These are phyloP conservation scores for Ondatra zibethicus DNA, from an alignment of 2,113 vertebrate genomes.

Conservation along the genomic window DNA sequence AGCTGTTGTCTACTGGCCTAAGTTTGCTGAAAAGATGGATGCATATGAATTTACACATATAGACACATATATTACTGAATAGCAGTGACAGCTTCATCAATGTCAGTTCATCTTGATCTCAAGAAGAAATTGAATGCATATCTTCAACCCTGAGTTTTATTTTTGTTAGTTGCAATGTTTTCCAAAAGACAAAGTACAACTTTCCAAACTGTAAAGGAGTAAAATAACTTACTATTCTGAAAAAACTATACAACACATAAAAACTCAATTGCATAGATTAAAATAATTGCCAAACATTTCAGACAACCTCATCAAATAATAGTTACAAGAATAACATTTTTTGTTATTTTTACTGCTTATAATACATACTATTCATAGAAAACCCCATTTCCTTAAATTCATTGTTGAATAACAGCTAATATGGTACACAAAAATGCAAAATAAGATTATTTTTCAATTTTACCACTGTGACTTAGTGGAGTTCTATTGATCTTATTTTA, in stretches of 20 bases:
- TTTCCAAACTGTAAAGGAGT: neutral
- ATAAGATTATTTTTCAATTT: neutral
- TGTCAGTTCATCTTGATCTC: neutral
- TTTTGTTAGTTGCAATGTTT: neutral
- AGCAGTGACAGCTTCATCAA: neutral
- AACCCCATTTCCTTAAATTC: neutral
- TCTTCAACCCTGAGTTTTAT: neutral
- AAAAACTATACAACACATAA: neutral
- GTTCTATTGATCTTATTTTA: constrained; percentile 27
- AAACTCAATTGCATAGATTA: neutral
- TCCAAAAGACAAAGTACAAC: neutral
- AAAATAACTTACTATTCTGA: neutral
- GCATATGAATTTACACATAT: neutral
- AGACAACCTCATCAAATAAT: neutral
- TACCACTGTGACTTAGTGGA: neutral
- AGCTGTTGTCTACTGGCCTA: neutral
- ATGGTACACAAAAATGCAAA: neutral
- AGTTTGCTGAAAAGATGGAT: neutral
- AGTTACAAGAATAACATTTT: neutral
- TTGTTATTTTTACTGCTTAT: neutral
- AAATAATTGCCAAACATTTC: neutral
- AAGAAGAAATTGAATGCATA: neutral
- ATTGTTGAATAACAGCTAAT: neutral
- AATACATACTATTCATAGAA: neutral
- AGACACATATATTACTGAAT: neutral